Conservation (phyloP, 2,797 vertebrate genomes). For the Yasuhikotakia modesta region DNA sequence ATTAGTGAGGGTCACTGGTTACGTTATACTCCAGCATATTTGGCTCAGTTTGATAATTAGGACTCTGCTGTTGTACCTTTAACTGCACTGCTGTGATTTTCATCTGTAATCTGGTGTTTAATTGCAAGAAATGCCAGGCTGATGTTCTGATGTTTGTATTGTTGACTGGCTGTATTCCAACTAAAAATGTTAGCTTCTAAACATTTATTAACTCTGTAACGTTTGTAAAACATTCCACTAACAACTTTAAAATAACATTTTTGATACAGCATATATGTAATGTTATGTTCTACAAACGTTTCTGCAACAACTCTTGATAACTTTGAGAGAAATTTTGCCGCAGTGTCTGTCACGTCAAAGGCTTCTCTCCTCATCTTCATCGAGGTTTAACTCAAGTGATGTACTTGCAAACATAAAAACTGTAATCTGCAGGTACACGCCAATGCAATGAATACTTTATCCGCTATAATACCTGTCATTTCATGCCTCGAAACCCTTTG, state of each 20-base stretch:
- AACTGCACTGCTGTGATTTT: neutral
- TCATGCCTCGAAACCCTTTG: neutral
- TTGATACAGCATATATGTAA: too few relatives aligned
- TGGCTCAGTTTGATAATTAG: neutral
- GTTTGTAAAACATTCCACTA: too few relatives aligned
- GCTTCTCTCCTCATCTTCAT: constrained; percentile 4
- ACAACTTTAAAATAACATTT: too few relatives aligned
- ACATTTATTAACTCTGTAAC: too few relatives aligned
- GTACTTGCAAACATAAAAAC: constrained; percentile 2
- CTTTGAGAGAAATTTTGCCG: neutral
- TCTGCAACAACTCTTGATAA: too few relatives aligned
- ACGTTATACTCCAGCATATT: constrained; percentile 13
- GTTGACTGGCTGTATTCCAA: neutral
- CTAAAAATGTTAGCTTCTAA: too few relatives aligned
- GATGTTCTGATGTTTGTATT: neutral
- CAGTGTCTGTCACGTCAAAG: neutral
- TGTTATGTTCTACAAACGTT: too few relatives aligned
- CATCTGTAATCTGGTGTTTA: constrained; percentile 16
- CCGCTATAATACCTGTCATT: neutral
- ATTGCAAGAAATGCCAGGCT: neutral
- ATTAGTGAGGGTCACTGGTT: neutral
- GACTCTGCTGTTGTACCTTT: neutral
- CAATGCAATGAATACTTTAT: constrained; percentile 14
- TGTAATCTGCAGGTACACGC: neutral
- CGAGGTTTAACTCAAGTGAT: neutral